Evolutionary conservation across 92 coral and sea anemone genomes (phyloP).

Genomic region (Hydrozoanthus gracilis): DNA sequence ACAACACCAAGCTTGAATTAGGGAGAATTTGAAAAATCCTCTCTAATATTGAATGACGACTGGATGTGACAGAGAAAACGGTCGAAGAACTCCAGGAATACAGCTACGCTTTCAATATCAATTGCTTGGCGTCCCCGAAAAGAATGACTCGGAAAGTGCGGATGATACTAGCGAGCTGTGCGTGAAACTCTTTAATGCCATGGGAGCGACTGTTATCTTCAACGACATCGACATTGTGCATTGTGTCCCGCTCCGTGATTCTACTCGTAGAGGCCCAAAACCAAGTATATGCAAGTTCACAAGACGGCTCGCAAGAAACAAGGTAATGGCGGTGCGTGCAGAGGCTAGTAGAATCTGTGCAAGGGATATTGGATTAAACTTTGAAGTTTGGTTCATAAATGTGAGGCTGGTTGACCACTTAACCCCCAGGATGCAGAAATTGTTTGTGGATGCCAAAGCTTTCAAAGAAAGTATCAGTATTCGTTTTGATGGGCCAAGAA

Average conservation of each 20-base stretch:
- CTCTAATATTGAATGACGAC: conserved; percentile 1
- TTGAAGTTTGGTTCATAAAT: background rate
- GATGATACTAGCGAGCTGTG: conserved; percentile 50
- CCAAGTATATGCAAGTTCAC: conserved; percentile 36
- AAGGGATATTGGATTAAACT: background rate
- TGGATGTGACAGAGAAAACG: background rate
- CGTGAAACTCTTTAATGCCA: conserved; percentile 42
- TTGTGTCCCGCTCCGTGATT: background rate
- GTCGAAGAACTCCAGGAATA: conserved; percentile 44
- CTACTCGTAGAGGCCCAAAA: conserved; percentile 17
- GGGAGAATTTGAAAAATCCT: background rate
- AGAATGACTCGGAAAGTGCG: conserved; percentile 40
- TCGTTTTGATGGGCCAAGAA: background rate
- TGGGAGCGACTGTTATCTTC: conserved; percentile 45
- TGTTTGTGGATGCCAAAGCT: background rate
- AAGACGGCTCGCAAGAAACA: conserved; percentile 29
- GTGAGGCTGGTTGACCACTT: background rate
- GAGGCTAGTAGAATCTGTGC: background rate
- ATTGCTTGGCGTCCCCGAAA: conserved; percentile 41
- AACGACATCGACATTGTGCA: background rate
- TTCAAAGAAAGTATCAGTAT: conserved; percentile 29
- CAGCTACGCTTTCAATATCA: conserved; percentile 46
- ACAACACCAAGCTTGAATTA: background rate
- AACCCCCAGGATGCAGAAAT: conserved; percentile 1
- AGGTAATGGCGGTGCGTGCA: background rate